Conservation (phyloP, 2,797 vertebrate species). For the Echeneis naucrates region DNA sequence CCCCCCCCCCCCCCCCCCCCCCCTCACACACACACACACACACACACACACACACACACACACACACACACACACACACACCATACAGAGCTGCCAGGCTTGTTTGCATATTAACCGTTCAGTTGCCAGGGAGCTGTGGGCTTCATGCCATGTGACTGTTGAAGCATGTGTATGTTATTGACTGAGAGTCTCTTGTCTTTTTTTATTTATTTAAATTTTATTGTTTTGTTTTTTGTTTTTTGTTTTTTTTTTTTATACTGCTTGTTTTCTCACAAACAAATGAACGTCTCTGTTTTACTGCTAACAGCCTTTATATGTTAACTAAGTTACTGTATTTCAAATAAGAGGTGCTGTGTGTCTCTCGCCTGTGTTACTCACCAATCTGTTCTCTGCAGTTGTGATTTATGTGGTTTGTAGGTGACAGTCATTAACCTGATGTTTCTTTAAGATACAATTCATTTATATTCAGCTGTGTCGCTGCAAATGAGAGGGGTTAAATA, state of each 20-base stretch:
- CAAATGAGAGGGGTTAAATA: not conserved
- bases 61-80: too few species aligned
- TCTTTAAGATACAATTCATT: not conserved
- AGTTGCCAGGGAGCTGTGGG: conserved; percentile 76
- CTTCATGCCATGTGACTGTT: conserved; percentile 73
- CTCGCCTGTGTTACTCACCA: not conserved
- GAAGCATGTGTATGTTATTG: conserved; percentile 57
- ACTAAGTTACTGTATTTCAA: not conserved
- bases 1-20: conserved; percentile 80
- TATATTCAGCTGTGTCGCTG: not conserved
- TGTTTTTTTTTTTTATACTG: conserved; percentile 15
- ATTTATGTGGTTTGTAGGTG: not conserved
- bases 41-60: too few species aligned
- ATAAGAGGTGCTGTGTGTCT: not conserved
- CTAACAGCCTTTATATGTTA: not conserved
- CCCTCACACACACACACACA: too few species aligned
- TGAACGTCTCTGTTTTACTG: not conserved
- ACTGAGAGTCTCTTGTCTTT: conserved; percentile 31
- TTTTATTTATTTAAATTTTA: too few species aligned
- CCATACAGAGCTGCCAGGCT: conserved; percentile 66
- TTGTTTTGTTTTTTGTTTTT: conserved; percentile 12
- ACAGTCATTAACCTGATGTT: not conserved
- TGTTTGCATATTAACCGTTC: conserved; percentile 89
- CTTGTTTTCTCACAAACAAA: conserved; percentile 10
- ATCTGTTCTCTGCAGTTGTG: too few species aligned